Conservation (phyloP, 2,888 invertebrate species). For the Dynastes tityus region DNA sequence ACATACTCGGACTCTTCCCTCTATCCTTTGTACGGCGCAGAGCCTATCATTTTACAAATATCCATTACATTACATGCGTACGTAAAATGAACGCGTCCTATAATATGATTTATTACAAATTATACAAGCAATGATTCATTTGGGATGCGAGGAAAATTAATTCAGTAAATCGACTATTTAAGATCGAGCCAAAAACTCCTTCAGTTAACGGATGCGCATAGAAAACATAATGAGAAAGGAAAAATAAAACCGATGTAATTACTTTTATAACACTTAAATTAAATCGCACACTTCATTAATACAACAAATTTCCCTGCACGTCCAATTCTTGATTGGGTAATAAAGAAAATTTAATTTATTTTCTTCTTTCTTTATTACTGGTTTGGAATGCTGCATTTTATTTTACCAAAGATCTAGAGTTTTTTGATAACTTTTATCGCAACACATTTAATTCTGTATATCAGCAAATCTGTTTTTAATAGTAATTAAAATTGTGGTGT, state of each 20-base stretch:
- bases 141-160: conserved; percentile 32
- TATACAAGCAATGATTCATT: conserved; percentile 43
- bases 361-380: neutral
- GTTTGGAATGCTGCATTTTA: neutral
- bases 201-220: neutral
- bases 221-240: conserved; percentile 12
- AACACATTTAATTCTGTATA: no score
- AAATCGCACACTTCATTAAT: conserved; percentile 7
- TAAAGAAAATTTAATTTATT: neutral
- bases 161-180: conserved; percentile 42
- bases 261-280: conserved; percentile 15
- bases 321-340: neutral
- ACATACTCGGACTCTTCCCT: conserved; percentile 30
- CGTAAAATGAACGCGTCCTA: conserved; percentile 35
- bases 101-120: conserved; percentile 45
- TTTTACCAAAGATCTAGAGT: no score
- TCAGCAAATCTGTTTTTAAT: no score
- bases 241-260: conserved; percentile 13
- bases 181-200: conserved; percentile 8
- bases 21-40: conserved; percentile 18
- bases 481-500: no score
- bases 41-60: conserved; percentile 41
- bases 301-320: neutral
- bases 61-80: conserved; percentile 38
- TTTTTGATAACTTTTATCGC: no score